Evolutionary conservation across 2,113 vertebrate genomes (phyloP).

Genomic region (Crotalus tigris): DNA sequence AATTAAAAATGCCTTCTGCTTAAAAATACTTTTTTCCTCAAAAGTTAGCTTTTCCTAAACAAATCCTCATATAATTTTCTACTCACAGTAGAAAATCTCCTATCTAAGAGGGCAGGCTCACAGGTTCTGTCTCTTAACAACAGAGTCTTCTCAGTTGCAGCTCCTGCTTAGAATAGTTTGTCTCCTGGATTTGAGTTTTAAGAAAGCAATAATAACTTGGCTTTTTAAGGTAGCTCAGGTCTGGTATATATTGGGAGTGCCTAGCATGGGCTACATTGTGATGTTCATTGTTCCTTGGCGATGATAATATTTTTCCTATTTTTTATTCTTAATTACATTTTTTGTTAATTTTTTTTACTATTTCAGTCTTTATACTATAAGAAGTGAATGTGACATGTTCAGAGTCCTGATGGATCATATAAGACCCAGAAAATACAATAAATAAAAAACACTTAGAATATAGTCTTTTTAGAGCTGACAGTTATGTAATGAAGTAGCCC

Average conservation of each 20-base stretch:
- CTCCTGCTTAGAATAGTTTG: neutral
- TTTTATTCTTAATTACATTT: neutral
- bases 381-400: neutral
- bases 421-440: neutral
- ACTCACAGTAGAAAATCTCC: neutral
- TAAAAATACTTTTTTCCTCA: neutral
- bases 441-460: neutral
- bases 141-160: neutral
- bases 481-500: neutral
- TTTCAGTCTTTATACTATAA: neutral
- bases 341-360: neutral
- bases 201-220: neutral
- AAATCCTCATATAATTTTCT: neutral
- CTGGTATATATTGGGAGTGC: neutral
- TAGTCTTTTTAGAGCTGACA: neutral
- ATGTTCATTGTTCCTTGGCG: neutral
- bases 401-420: neutral
- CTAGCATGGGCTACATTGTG: neutral
- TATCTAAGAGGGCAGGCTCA: neutral
- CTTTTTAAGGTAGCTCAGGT: neutral
- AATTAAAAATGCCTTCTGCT: neutral
- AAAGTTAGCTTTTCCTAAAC: neutral
- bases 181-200: neutral
- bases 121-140: neutral
- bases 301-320: neutral